These are phyloP conservation scores for Monochamus alternatus DNA, from an alignment of 2,888 invertebrate species.

Conservation along the genomic window DNA sequence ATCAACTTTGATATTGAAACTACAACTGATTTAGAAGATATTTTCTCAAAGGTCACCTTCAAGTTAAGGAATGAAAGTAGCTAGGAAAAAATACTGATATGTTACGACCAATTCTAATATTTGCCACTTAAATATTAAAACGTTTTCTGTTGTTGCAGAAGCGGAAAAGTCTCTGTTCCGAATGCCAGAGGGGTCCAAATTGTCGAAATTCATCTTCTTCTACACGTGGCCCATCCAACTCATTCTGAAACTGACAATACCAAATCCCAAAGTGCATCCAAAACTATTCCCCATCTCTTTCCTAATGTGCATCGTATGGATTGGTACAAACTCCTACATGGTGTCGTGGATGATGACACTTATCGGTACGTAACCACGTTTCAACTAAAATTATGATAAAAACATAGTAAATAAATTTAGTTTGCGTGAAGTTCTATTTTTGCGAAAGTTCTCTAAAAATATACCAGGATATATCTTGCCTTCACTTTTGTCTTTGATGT, in stretches of 20 bases:
- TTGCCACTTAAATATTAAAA: too few relatives aligned
- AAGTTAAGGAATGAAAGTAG: too few relatives aligned
- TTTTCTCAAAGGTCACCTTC: too few relatives aligned
- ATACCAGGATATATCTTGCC: neutral
- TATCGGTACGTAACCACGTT: conserved; percentile 77
- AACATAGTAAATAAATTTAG: too few relatives aligned
- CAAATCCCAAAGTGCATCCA: conserved; percentile 77
- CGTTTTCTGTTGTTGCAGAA: conserved; percentile 46
- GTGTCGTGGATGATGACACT: conserved; percentile 95
- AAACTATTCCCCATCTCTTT: conserved; percentile 85
- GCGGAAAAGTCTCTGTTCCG: conserved; percentile 55
- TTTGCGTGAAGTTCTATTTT: neutral
- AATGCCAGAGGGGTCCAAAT: conserved; percentile 57
- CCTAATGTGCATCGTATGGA: conserved; percentile 89
- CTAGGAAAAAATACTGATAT: too few relatives aligned
- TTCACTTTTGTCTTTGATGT: conserved; percentile 10
- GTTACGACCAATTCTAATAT: too few relatives aligned
- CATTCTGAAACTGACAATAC: conserved; percentile 79
- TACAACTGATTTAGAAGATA: too few relatives aligned
- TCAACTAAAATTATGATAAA: too few relatives aligned
- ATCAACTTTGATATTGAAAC: too few relatives aligned
- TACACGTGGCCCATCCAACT: conserved; percentile 83
- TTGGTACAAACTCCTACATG: conserved; percentile 87
- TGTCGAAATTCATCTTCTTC: conserved; percentile 76
- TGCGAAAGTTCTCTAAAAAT: neutral